Evolutionary conservation across 2,888 invertebrate species (phyloP), one percentile per base, ranked within the genome.

Genomic region (Encarsia formosa): DNA sequence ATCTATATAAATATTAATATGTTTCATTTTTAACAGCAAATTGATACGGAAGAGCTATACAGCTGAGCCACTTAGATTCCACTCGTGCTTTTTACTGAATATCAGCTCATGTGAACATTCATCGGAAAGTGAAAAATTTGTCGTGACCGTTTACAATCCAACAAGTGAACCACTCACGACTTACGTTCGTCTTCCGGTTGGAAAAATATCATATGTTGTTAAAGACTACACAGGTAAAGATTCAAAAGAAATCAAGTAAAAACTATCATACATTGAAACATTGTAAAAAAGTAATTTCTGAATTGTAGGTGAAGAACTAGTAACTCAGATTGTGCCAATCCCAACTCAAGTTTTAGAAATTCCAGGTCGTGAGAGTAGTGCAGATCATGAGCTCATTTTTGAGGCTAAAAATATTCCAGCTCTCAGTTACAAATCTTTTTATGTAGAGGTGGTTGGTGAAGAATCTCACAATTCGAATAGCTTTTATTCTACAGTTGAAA

Each of bases 71-170:
- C 60, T 67, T 16, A 64, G 70, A 37, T 78, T 81, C 45, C 62
- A 76, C 18, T 75, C 76, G 19, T 90, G 90, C 65, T 73, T 80
- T 38, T 71, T 82, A 5, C 69, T 87, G 8, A 95, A 95, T 66
- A 84, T 91, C 13, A 91, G 91, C 48, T 78, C 83, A 24, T 95
- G 94, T 63, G 67, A 70, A 0, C 67, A 82, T 0, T 83, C 87
- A 0, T 89, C 91, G 67, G 67, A 71, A 1, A 78, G 73, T 19
- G 64, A 77, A 0, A 75, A 78, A 50, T 87, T 92, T 66, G 77
- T 86, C 3, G 81, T 92, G 1, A 86, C 87, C 0, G 67, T 91
- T 0, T 93, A 92, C 70, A 95, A 95, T 74, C 91, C 93, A 0
- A 64, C 91, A 22, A 86, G 85, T 3, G 83, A 83, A 73, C 61